Evolutionary conservation across 2,888 invertebrate species (phyloP), one percentile per base, ranked within the genome.

Genomic region (Pyrocoelia pectoralis): DNA sequence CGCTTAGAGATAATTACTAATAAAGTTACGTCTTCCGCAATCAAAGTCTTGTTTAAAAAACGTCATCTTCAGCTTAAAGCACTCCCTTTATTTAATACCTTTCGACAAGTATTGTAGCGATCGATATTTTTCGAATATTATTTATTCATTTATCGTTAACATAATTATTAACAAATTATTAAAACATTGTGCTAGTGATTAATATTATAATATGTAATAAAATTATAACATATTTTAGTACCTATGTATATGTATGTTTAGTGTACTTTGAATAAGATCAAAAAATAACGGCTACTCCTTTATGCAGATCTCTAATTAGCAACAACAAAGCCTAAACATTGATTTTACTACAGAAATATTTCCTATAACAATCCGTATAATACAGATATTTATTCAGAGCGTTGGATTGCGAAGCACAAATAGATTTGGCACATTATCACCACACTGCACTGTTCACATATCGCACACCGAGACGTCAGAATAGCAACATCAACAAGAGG

Each of bases 361-460:
- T 65, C 61, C 72, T 73, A 73, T 57, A 65, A 68, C 69, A 67
- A 67, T 70, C 69, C 67, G 68, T 69, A 70, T 73, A 63, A 68
- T 70, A 73, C 72, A 72, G 70, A 78, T 75, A 77, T 73, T 72
- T 56, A 65, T 52, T 65, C 60, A 56, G 64, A 78, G 76, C 78
- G 69, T 73, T 74, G 71, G 68, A 73, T 74, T 78, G 80, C 79
- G 76, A 80, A 81, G 80, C 81, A 80, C 79, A 77, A 77, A 72
- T 78, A 80, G 70, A 76, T 78, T 80, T 80, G 79, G 79, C 79
- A 79, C 79, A 77, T 79, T 51, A 76, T 79, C 78, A 78, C 79
- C 63, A 63, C 58, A 77, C 74, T 71, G 72, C 56, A 60, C 60
- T 65, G 65, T 64, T 66, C 73, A 72, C 70, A 69, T 66, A 61